A percentile compares a stretch with the other conserved stretches of the same genome.
These are phyloP conservation scores for Anhinga rufa DNA, from an alignment of 2,113 vertebrate genomes.

Conservation along the genomic window DNA sequence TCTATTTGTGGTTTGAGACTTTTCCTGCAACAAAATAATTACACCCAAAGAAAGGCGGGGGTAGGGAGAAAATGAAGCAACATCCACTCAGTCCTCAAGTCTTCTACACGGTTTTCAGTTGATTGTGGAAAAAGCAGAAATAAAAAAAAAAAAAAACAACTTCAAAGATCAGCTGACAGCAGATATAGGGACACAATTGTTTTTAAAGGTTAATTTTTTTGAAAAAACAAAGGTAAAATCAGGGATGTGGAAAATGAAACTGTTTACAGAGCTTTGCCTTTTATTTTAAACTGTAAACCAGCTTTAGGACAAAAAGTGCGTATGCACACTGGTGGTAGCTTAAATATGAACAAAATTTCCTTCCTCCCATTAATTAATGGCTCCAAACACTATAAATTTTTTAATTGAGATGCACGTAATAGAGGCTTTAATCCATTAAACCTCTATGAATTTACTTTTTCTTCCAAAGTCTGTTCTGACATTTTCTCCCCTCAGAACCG, in stretches of 20 bases:
- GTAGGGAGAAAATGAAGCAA: background rate
- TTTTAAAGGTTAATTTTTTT: background rate
- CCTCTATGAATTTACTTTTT: constrained; percentile 3
- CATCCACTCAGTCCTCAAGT: background rate
- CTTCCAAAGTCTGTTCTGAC: background rate
- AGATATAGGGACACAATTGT: background rate
- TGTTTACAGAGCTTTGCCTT: background rate
- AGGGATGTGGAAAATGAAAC: background rate
- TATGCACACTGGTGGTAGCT: background rate
- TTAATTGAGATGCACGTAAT: background rate
- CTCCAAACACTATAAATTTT: background rate
- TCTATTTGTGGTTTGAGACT: background rate
- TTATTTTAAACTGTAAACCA: background rate
- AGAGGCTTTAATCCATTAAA: background rate
- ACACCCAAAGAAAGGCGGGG: background rate
- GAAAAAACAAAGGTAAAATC: background rate
- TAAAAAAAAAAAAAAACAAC: background rate
- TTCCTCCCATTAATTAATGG: background rate
- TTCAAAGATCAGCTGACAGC: background rate
- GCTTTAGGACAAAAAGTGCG: background rate
- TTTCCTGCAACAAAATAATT: background rate
- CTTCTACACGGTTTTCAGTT: background rate
- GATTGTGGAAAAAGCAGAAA: background rate
- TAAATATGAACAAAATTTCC: background rate
- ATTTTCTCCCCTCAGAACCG: background rate